Evolutionary conservation across 1,140 invertebrate species (phyloP).

Genomic region (Rhyacophila brunnea): DNA sequence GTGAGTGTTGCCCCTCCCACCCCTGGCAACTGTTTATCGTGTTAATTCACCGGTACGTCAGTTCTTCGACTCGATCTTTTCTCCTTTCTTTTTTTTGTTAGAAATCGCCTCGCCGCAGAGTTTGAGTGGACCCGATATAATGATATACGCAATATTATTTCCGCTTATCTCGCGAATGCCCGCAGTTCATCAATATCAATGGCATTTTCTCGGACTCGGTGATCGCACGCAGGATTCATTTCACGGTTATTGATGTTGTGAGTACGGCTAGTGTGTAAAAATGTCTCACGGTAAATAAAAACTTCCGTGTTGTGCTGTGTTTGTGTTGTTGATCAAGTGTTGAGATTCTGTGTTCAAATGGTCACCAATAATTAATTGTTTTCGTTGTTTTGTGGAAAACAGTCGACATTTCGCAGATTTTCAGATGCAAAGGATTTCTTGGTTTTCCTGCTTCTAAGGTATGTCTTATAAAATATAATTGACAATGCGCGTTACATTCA

Average conservation of each 20-base stretch:
- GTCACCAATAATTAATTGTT: neutral
- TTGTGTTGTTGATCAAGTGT: conserved; percentile 10
- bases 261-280: conserved; percentile 19
- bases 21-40: conserved; percentile 29
- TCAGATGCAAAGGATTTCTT: too few relatives aligned
- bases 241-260: conserved; percentile 23
- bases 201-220: conserved; percentile 4
- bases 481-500: too few relatives aligned
- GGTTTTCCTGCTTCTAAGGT: too few relatives aligned
- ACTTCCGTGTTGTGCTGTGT: conserved; percentile 27
- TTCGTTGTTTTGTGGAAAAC: neutral
- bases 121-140: conserved; percentile 3
- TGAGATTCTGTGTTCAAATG: neutral
- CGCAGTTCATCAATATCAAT: conserved; percentile 12
- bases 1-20: conserved; percentile 29
- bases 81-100: conserved; percentile 25
- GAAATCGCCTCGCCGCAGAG: conserved; percentile 21
- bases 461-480: too few relatives aligned
- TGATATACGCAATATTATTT: conserved; percentile 9
- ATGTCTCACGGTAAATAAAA: conserved; percentile 25
- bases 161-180: conserved; percentile 14
- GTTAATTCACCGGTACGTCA: conserved; percentile 30
- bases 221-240: conserved; percentile 22
- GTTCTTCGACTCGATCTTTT: conserved; percentile 20
- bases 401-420: neutral